A percentile compares a stretch with the other conserved stretches of the same genome.
These are phyloP conservation scores for Procavia capensis DNA, from an alignment of 2,113 vertebrate genomes.

Conservation along the genomic window DNA sequence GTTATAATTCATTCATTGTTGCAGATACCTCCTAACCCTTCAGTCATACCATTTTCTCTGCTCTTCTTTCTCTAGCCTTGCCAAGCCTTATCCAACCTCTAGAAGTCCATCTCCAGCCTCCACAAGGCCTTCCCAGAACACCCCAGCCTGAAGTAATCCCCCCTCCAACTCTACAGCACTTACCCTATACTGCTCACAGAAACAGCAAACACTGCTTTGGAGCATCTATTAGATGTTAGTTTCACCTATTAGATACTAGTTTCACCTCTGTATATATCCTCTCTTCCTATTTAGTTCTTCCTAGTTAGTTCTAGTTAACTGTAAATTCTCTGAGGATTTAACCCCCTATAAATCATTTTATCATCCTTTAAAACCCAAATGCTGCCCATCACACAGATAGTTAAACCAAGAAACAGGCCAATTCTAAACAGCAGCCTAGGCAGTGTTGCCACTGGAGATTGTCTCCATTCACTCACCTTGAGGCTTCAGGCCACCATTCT, in stretches of 20 bases:
- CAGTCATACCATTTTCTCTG: neutral
- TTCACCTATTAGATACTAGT: neutral
- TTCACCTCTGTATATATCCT: neutral
- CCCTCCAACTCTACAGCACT: neutral
- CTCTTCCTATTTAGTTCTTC: neutral
- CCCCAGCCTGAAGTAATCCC: neutral
- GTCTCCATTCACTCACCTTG: too few species aligned
- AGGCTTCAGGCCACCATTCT: neutral
- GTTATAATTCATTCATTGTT: neutral
- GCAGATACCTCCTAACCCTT: neutral
- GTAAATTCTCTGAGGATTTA: neutral
- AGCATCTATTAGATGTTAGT: neutral
- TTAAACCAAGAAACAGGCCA: neutral
- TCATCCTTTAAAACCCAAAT: neutral
- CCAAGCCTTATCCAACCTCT: neutral
- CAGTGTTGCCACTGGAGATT: rapidly evolving
- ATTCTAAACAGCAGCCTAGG: neutral
- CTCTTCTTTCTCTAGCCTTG: neutral
- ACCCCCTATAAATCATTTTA: neutral
- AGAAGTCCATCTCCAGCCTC: neutral
- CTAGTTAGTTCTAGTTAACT: neutral
- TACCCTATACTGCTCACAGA: neutral
- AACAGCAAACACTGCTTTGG: neutral
- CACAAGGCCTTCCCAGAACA: neutral
- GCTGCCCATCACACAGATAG: neutral